Percentiles rank a stretch among this genome's conserved stretches.
phyloP scores from a whole-genome alignment of 1,140 invertebrate species.

The Pogonognathellus flavescens region DNA sequence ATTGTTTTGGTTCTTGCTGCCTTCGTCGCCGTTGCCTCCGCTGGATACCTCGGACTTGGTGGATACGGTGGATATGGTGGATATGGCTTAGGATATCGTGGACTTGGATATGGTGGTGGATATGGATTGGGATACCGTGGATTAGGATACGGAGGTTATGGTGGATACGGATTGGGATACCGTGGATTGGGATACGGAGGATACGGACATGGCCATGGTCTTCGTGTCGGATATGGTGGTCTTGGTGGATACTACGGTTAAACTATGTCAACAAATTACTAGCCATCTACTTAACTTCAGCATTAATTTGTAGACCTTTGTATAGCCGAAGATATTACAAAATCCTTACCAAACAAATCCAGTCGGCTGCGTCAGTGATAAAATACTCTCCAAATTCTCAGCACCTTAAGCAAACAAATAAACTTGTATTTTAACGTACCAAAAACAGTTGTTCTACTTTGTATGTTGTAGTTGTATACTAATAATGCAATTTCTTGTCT shows the following conservation, averaged over 20 bases:
- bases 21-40: constrained; percentile 52
- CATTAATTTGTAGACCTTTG: background rate
- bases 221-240: constrained; percentile 2
- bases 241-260: constrained; percentile 49
- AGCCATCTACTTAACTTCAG: background rate
- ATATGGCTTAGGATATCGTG: background rate
- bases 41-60: constrained; percentile 37
- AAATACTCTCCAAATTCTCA: constrained; percentile 1
- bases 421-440: background rate
- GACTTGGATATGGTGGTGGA: constrained; percentile 21
- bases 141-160: constrained; percentile 38
- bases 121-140: background rate
- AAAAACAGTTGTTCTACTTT: constrained; percentile 24
- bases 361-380: constrained; percentile 19
- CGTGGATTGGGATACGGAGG: constrained; percentile 5
- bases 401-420: background rate
- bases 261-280: background rate
- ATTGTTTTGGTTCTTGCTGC: constrained; percentile 53
- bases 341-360: background rate
- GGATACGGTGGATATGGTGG: background rate
- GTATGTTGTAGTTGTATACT: background rate
- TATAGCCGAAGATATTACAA: background rate
- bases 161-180: constrained; percentile 37
- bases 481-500: constrained; percentile 3
- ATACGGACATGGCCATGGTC: constrained; percentile 20